phyloP scores from a whole-genome alignment of 2,888 invertebrate species.

The Chouioia cunea region DNA sequence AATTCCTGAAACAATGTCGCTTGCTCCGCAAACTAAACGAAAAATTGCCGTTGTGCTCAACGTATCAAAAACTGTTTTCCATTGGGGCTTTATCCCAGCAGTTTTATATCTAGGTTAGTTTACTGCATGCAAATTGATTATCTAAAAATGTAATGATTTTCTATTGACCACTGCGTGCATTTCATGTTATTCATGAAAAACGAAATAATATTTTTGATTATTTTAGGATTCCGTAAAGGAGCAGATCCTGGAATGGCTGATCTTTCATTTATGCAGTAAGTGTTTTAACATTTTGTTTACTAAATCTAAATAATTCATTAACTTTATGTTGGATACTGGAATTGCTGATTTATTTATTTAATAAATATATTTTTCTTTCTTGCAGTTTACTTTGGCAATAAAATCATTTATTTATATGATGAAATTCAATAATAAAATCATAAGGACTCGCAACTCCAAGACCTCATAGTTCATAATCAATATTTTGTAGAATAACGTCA shows the following conservation, averaged over 20 bases:
- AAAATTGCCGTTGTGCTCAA: slow-evolving; percentile 74
- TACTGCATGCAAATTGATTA: neutral
- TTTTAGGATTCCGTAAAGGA: slow-evolving; percentile 76
- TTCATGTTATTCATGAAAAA: slow-evolving; percentile 8
- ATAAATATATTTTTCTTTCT: slow-evolving; percentile 50
- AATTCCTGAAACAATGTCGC: slow-evolving; percentile 55
- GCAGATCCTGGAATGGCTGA: slow-evolving; percentile 80
- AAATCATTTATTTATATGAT: slow-evolving; percentile 62
- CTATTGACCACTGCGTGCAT: neutral
- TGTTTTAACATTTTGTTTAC: neutral
- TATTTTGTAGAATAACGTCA: neutral
- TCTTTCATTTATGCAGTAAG: slow-evolving; percentile 71
- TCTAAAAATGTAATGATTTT: no score
- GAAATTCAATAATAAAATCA: slow-evolving; percentile 80
- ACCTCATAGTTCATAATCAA: slow-evolving; percentile 65
- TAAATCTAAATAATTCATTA: slow-evolving; percentile 14
- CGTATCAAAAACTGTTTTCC: slow-evolving; percentile 74
- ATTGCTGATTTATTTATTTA: slow-evolving; percentile 3
- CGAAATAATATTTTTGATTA: slow-evolving; percentile 40
- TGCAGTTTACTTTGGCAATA: slow-evolving; percentile 69
- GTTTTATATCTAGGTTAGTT: slow-evolving; percentile 77
- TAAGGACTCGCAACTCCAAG: slow-evolving; percentile 75
- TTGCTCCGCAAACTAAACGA: slow-evolving; percentile 74
- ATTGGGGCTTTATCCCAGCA: slow-evolving; percentile 79
- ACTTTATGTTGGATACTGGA: neutral